Evolutionary conservation across 2,113 vertebrate species (phyloP).

Genomic region (Podarcis raffonei): DNA sequence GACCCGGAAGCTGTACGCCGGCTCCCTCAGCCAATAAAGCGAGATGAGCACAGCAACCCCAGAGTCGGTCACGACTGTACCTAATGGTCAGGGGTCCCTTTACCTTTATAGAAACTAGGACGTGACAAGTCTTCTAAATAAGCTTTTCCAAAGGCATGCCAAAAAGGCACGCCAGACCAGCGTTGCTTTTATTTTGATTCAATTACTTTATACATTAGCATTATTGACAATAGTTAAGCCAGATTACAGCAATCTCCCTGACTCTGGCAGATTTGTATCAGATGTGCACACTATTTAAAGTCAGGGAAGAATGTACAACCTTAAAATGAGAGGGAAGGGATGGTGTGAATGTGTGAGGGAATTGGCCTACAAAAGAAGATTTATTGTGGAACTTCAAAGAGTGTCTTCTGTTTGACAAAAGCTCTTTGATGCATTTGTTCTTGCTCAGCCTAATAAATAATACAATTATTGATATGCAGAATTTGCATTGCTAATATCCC

Average conservation of each 20-base stretch:
- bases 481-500: constrained; percentile 22
- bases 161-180: neutral
- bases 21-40: too few species aligned
- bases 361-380: neutral
- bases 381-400: constrained; percentile 22
- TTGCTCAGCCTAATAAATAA: neutral
- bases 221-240: neutral
- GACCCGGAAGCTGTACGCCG: too few species aligned
- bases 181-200: neutral
- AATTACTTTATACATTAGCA: constrained; percentile 9
- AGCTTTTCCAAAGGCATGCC: neutral
- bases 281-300: neutral
- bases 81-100: too few species aligned
- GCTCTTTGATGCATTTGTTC: constrained; percentile 20
- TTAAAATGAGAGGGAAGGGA: neutral
- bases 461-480: neutral
- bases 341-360: neutral
- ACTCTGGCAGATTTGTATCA: neutral
- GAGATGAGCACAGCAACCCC: too few species aligned
- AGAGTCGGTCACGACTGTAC: too few species aligned
- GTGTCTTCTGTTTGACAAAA: neutral
- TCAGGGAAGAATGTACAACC: neutral
- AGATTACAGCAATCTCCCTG: neutral
- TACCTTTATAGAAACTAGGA: too few species aligned
- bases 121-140: neutral